phyloP scores from a whole-genome alignment of 2,888 invertebrate species.

The Busseola fusca region DNA sequence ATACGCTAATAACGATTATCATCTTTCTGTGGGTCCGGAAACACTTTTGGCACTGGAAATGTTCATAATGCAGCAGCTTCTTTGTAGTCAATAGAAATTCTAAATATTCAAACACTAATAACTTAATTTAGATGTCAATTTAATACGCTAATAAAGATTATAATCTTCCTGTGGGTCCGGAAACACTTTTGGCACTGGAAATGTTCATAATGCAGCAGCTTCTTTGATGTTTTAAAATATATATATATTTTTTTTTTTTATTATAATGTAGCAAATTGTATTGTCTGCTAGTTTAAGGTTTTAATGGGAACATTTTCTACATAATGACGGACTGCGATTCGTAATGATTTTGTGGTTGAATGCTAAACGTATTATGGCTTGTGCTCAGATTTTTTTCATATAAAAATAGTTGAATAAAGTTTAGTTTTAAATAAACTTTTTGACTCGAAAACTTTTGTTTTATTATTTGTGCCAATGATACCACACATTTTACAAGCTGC shows the following conservation, averaged over 20 bases:
- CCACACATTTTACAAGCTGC: not conserved
- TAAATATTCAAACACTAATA: not conserved
- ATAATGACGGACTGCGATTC: constrained; percentile 52
- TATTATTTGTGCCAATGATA: constrained; percentile 17
- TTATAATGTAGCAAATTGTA: constrained; percentile 35
- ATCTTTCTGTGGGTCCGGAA: not conserved
- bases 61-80: constrained; percentile 28
- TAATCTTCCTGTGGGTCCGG: not conserved
- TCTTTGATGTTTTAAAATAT: constrained; percentile 35
- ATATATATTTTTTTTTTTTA: constrained; percentile 47
- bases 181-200: constrained; percentile 41
- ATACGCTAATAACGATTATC: too few species aligned
- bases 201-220: constrained; percentile 34
- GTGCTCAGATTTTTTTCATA: constrained; percentile 45
- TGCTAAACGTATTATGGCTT: constrained; percentile 53
- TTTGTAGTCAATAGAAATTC: not conserved
- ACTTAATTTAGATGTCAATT: too few species aligned
- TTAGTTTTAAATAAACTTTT: constrained; percentile 61
- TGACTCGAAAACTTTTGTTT: constrained; percentile 53
- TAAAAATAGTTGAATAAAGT: constrained; percentile 46
- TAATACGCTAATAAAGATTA: too few species aligned
- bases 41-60: constrained; percentile 45
- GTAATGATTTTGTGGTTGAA: constrained; percentile 54
- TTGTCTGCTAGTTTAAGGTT: constrained; percentile 56
- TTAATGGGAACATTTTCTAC: constrained; percentile 52